A percentile compares a stretch with the other conserved stretches of the same genome.
phyloP scores from a whole-genome alignment of 2,113 vertebrate species.

The Gymnarchus niloticus region DNA sequence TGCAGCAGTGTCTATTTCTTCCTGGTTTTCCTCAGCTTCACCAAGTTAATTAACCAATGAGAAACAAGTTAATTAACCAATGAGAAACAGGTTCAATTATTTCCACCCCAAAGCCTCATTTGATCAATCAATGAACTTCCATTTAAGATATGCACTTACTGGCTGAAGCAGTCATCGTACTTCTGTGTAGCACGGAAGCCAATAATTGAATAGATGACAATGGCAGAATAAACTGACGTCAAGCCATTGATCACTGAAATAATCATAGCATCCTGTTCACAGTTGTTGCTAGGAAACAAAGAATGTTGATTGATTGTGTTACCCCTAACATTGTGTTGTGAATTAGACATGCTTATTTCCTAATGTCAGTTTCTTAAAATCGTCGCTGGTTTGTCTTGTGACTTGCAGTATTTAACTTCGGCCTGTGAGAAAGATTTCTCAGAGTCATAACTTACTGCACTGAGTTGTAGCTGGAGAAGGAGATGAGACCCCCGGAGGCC shows the following conservation, averaged over 20 bases:
- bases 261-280: constrained; percentile 80
- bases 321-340: no score
- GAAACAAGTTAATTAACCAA: no score
- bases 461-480: constrained; percentile 97
- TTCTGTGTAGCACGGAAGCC: constrained; percentile 86
- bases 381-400: background rate
- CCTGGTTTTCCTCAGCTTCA: no score
- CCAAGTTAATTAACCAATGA: no score
- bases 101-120: no score
- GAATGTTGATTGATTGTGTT: no score
- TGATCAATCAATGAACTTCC: no score
- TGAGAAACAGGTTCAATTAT: no score
- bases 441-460: constrained; percentile 76
- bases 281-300: constrained; percentile 77
- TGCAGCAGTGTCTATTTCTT: no score
- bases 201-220: constrained; percentile 91
- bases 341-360: no score
- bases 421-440: background rate
- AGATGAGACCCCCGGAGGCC: constrained; percentile 93
- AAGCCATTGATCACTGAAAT: constrained; percentile 89
- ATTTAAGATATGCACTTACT: constrained; percentile 45
- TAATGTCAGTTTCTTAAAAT: background rate
- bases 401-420: background rate
- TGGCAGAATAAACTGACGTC: constrained; percentile 87
- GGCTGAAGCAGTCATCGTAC: constrained; percentile 71